phyloP scores from a whole-genome alignment of 1,140 invertebrate genomes.

The Magallana gigas region DNA sequence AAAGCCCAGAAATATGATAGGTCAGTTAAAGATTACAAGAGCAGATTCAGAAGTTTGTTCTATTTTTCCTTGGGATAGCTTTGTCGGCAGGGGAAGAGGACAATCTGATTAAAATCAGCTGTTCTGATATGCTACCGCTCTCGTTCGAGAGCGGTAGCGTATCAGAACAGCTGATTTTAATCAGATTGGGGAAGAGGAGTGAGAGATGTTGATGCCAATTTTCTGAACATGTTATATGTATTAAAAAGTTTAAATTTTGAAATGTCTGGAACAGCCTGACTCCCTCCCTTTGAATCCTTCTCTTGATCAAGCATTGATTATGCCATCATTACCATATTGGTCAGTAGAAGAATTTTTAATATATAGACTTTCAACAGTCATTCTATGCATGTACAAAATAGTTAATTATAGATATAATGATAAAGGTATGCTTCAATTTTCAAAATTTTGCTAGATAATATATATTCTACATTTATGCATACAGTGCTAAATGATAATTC shows the following conservation, averaged over 20 bases:
- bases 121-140: too few species aligned
- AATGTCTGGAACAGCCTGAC: background rate
- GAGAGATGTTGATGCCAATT: too few species aligned
- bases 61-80: too few species aligned
- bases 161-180: too few species aligned
- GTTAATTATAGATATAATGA: background rate
- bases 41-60: too few species aligned
- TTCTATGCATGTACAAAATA: background rate
- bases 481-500: background rate
- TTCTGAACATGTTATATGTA: too few species aligned
- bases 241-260: too few species aligned
- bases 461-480: background rate
- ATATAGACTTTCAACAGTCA: background rate
- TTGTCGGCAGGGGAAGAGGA: too few species aligned
- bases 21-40: conserved; percentile 54
- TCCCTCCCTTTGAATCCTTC: background rate
- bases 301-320: background rate
- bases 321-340: background rate
- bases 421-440: conserved; percentile 2
- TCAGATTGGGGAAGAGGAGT: too few species aligned
- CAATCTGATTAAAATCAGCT: too few species aligned
- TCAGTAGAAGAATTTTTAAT: too few species aligned
- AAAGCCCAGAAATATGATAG: conserved; percentile 84
- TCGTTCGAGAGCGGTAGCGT: too few species aligned
- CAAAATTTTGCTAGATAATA: background rate